Evolutionary conservation across 37 sponge, comb jelly and placozoan species (phyloP), one percentile per base, ranked within the genome.

Genomic region (Axinella damicornis): DNA sequence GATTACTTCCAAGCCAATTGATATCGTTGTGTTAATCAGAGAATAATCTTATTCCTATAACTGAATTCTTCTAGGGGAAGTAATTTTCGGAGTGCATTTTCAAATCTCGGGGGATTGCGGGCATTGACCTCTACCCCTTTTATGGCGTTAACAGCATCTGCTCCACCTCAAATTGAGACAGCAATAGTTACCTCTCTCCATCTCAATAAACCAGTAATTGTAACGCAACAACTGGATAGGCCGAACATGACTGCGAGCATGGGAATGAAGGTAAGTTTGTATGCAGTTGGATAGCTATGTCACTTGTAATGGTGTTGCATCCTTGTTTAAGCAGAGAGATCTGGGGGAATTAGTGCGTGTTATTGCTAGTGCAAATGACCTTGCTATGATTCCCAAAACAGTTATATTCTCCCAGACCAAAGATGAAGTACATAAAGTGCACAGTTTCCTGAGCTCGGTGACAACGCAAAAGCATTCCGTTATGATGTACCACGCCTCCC

Each of bases 281-380:
- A 46, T 46, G 46, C 46, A 46, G 46, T 46, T 46, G 46, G 46
- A 9, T 9, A 46, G 46, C 46, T 46, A 9, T 46, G 46, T 46
- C 9, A 9, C 46, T 46, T 46, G 9, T 46, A 9, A 46, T 9
- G 46, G 4, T n/a, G 57, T 61, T 27, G 62, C 62, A 22, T 61
- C 62, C 27, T 25, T 25, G n/a, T 61, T 61, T 61, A 61, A 14
- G 62, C 62, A 61, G 62, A 22, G 62, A 61, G 62, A 61, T 25
- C 27, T 61, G 25, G 62, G 62, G 62, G 12, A 61, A 6, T 27
- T 61, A 25, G n/a, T n/a, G n/a, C n/a, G n/a, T n/a, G n/a, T n/a
- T n/a, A 61, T 61, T 27, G n/a, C 62, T 25, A 61, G 12, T 61
- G 13, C 62, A 27, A 61, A 5, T 27, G 25, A 25, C 62, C n/a